phyloP scores from a whole-genome alignment of 1,140 invertebrate species.

The Colletes gigas region DNA sequence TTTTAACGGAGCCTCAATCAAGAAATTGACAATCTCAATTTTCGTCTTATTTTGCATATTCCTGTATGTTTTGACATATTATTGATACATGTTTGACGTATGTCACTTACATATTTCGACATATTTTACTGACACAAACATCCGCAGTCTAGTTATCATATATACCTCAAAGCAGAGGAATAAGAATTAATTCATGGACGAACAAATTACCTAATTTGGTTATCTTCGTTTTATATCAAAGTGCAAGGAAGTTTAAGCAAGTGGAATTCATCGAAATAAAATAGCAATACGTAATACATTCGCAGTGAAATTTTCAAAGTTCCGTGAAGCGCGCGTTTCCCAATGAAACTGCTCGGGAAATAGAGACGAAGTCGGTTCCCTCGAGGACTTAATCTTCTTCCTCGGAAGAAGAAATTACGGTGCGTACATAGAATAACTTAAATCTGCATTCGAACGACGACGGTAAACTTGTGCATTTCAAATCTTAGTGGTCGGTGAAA shows the following conservation, averaged over 20 bases:
- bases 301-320: neutral
- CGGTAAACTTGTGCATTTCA: conserved; percentile 6
- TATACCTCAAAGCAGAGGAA: too few species aligned
- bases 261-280: neutral
- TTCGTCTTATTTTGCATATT: too few species aligned
- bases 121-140: too few species aligned
- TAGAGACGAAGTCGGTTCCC: neutral
- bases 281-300: neutral
- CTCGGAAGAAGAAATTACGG: neutral
- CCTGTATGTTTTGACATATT: too few species aligned
- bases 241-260: neutral
- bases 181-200: too few species aligned
- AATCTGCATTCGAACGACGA: neutral
- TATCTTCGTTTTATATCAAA: too few species aligned
- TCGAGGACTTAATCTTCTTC: conserved; percentile 10
- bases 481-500: neutral
- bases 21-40: too few species aligned
- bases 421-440: conserved; percentile 4
- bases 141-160: too few species aligned
- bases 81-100: too few species aligned
- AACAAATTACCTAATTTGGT: too few species aligned
- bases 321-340: neutral
- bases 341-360: neutral
- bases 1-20: too few species aligned
- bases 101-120: too few species aligned